A percentile compares a stretch with the other conserved stretches of the same genome.
Evolutionary conservation across 2,797 vertebrate species (phyloP).

Genomic region (Labroides dimidiatus): DNA sequence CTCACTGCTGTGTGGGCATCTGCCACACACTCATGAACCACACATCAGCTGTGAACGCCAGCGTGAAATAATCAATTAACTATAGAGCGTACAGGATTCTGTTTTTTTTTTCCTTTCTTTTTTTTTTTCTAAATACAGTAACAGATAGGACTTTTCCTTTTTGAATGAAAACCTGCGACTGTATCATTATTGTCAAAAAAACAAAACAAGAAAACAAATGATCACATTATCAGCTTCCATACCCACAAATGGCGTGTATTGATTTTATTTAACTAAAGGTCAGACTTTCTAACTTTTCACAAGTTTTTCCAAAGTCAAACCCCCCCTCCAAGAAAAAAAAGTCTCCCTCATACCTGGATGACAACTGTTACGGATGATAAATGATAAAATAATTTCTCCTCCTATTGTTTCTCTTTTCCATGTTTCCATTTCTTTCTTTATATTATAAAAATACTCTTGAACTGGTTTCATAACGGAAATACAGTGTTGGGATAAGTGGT

Average conservation of each 20-base stretch:
- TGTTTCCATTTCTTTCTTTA: too few relatives aligned
- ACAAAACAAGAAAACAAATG: neutral
- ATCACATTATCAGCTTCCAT: neutral
- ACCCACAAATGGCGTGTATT: neutral
- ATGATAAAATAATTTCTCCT: too few relatives aligned
- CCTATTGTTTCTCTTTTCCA: too few relatives aligned
- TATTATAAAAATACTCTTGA: too few relatives aligned
- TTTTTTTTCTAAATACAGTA: too few relatives aligned
- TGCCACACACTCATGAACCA: conserved; percentile 41
- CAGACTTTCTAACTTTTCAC: neutral
- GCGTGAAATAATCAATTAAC: conserved; percentile 33
- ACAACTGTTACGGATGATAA: too few relatives aligned
- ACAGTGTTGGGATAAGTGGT: too few relatives aligned
- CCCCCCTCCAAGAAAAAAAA: too few relatives aligned
- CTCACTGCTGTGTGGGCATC: conserved; percentile 60
- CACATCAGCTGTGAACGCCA: conserved; percentile 45
- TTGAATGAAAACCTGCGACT: neutral
- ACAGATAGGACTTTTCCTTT: neutral
- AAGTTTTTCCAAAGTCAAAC: neutral
- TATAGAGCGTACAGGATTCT: neutral
- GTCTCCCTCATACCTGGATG: too few relatives aligned
- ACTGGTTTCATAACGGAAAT: too few relatives aligned
- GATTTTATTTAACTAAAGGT: too few relatives aligned
- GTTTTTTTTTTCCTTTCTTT: too few relatives aligned
- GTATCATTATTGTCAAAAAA: neutral